phyloP scores from a whole-genome alignment of 2,888 invertebrate species.

The Coecobrya sp. region DNA sequence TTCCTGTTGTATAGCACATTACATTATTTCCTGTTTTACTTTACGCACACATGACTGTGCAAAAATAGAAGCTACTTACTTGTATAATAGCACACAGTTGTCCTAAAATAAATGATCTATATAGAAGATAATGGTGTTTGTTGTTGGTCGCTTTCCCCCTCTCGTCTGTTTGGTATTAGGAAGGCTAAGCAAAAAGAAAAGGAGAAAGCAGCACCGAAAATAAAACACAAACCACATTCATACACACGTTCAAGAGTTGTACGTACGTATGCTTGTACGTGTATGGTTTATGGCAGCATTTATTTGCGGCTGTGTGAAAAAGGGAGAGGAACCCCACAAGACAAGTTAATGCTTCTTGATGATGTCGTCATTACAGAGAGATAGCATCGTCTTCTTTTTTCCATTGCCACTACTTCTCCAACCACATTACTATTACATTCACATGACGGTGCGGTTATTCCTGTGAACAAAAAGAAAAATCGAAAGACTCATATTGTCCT shows the following conservation, averaged over 20 bases:
- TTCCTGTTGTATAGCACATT: no score
- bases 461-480: neutral
- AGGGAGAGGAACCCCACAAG: conserved; percentile 60
- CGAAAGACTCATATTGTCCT: conserved; percentile 45
- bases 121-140: no score
- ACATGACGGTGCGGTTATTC: neutral
- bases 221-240: neutral
- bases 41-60: no score
- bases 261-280: neutral
- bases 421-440: neutral
- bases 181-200: neutral
- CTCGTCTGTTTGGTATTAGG: no score
- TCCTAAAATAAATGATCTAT: no score
- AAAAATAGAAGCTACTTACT: no score
- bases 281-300: no score
- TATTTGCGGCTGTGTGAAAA: conserved; percentile 18
- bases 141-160: neutral
- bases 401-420: neutral
- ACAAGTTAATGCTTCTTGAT: conserved; percentile 78
- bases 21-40: no score
- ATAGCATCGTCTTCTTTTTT: conserved; percentile 5
- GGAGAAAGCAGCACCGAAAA: neutral
- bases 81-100: no score
- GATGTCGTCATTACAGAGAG: conserved; percentile 70
- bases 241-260: neutral